Conservation (phyloP, 2,888 invertebrate species). For the Antitype chi region DNA sequence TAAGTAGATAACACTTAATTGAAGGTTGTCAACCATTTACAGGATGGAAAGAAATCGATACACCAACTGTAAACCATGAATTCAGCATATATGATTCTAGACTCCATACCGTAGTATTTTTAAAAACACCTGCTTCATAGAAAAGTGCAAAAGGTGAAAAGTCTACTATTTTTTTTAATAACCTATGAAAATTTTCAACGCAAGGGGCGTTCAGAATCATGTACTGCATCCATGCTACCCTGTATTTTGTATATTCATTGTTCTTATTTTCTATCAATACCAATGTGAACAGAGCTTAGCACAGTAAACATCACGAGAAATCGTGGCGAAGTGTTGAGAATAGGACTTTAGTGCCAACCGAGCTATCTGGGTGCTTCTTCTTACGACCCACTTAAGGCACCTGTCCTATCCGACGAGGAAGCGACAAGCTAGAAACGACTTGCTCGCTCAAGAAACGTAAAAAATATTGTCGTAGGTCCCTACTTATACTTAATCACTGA, state of each 20-base stretch:
- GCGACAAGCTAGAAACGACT: background rate
- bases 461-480: background rate
- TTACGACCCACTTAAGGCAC: conserved; percentile 29
- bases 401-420: background rate
- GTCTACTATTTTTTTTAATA: too few species aligned
- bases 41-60: too few species aligned
- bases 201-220: too few species aligned
- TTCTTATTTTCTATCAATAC: background rate
- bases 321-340: conserved; percentile 69
- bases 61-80: too few species aligned
- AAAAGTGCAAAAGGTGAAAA: too few species aligned
- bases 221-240: too few species aligned
- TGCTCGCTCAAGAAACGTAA: background rate
- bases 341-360: conserved; percentile 30
- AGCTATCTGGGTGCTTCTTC: conserved; percentile 44
- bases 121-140: too few species aligned
- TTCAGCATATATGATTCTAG: too few species aligned
- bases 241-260: background rate
- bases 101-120: too few species aligned
- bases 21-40: too few species aligned
- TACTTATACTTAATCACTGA: background rate
- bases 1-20: background rate
- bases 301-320: conserved; percentile 73
- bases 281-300: conserved; percentile 30
- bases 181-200: too few species aligned